phyloP scores from a whole-genome alignment of 1,140 invertebrate species.

The Hycleus cichorii region DNA sequence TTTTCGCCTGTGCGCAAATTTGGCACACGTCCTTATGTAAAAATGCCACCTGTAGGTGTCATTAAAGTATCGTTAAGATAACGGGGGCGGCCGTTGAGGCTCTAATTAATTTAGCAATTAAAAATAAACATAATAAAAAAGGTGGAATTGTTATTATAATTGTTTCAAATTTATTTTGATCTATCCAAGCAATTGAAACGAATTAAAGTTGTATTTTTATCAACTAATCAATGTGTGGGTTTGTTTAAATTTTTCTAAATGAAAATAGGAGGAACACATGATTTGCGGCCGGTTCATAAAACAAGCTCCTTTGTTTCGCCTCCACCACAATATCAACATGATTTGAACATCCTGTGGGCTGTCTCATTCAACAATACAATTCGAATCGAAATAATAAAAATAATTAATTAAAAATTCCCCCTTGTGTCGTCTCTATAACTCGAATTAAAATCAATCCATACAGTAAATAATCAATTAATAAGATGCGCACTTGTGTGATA shows the following conservation, averaged over 20 bases:
- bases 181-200: too few species aligned
- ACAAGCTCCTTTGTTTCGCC: neutral
- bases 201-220: neutral
- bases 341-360: neutral
- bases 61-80: conserved; percentile 23
- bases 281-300: neutral
- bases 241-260: conserved; percentile 2
- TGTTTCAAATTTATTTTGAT: too few species aligned
- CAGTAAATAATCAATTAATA: too few species aligned
- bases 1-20: conserved; percentile 11
- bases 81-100: neutral
- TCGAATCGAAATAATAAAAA: neutral
- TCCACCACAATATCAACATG: neutral
- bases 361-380: neutral
- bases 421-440: neutral
- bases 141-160: too few species aligned
- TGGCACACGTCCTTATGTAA: conserved; percentile 13
- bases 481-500: too few species aligned
- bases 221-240: conserved; percentile 5
- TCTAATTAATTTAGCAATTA: neutral
- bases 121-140: too few species aligned
- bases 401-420: neutral
- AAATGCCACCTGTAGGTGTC: conserved; percentile 20
- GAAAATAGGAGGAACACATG: conserved; percentile 1
- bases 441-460: too few species aligned